Evolutionary conservation across 2,113 vertebrate species (phyloP).

Genomic region (Lophochroa leadbeateri): DNA sequence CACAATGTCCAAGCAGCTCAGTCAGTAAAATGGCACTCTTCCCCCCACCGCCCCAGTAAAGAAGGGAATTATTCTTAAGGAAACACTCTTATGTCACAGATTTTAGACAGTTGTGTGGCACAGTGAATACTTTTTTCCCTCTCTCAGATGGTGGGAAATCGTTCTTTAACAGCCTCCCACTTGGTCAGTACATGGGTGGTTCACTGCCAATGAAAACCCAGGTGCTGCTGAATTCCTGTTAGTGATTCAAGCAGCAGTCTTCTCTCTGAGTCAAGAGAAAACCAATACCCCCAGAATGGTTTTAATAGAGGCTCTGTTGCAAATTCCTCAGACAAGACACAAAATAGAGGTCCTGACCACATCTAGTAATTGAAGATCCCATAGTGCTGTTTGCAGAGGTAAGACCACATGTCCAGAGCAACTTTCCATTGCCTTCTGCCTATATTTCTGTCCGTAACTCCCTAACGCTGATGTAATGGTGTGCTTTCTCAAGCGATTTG

Average conservation of each 20-base stretch:
- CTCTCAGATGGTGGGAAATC: conserved; percentile 21
- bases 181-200: neutral
- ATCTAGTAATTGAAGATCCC: neutral
- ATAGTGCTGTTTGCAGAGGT: neutral
- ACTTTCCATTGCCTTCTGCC: neutral
- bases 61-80: neutral
- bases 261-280: conserved; percentile 56
- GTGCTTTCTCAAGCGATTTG: neutral
- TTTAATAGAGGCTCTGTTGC: neutral
- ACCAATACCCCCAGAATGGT: conserved; percentile 17
- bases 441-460: neutral
- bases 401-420: neutral
- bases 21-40: neutral
- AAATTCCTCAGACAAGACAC: conserved; percentile 1
- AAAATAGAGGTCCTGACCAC: neutral
- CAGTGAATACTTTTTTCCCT: neutral
- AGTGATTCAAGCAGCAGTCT: conserved; percentile 28
- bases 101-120: neutral
- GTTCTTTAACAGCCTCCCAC: conserved; percentile 34
- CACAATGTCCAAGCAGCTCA: neutral
- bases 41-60: neutral
- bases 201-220: conserved; percentile 61
- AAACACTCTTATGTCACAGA: neutral
- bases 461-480: neutral
- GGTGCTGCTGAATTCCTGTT: conserved; percentile 35